Base-by-base conservation (phyloP, 2,888 invertebrate genomes). In the Asteroscopus sphinx region DNA sequence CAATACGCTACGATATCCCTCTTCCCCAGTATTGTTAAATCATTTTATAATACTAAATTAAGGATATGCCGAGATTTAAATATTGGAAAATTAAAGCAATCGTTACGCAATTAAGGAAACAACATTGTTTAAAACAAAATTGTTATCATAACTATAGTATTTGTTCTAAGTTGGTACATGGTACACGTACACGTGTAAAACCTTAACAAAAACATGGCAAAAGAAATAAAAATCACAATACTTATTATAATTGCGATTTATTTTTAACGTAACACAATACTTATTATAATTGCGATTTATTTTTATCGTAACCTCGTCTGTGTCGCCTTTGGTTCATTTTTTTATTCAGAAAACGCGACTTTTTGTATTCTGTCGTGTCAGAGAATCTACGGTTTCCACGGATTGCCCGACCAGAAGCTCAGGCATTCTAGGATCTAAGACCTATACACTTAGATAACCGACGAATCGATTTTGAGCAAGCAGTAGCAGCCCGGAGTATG, bases 71-170 rank as follows among this genome's bases (percentile, higher is more conserved):
- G 44, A 58, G 59, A 74, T 74, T 70, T 68, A 64, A 49, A 57
- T 61, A 62, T 53, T 71, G 64, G 55, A 66, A 68, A 74, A 75
- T 71, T 68, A 73, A 71, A 54, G 56, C 56, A 32, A 52, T 47
- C 26, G 67, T 75, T 76, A 73, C 62, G 75, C 63, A 74, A 77
- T 63, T 68, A 71, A 61, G 76, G 73, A 78, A 82, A 82, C 79
- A 77, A 74, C 78, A 79, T 79, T 76, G 76, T 77, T 79, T 73
- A 79, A 80, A 82, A 83, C 81, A 80, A 79, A 71, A 64, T 72
- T 76, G 77, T 82, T 82, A 79, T 78, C 77, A 81, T 81, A 81
- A 80, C 76, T 81, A 57, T 59, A 68, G 74, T 76, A 77, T 75
- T 73, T 76, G 76, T 73, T 76, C n/a, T 77, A 73, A 76, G 69